A percentile compares a stretch with the other conserved stretches of the same genome.
Conservation (phyloP, 2,888 invertebrate species). For the Mythimna loreyi region DNA sequence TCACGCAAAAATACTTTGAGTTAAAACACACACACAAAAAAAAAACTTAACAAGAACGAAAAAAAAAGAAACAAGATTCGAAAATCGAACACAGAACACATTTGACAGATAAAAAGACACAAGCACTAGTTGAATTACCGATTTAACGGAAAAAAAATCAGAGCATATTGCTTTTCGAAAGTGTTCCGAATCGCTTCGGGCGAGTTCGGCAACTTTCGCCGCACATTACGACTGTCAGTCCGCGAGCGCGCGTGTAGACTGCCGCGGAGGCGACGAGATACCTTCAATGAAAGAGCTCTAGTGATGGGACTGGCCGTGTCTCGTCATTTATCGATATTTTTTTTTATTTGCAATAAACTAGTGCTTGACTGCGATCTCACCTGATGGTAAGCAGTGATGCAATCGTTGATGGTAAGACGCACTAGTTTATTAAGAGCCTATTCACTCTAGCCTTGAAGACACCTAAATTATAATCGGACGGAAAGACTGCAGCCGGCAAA, state of each 20-base stretch:
- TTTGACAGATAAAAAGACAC: background rate
- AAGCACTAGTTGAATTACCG: slow-evolving; percentile 33
- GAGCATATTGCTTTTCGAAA: slow-evolving; percentile 68
- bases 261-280: slow-evolving; percentile 62
- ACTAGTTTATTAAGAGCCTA: too few species aligned
- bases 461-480: too few species aligned
- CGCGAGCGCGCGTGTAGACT: slow-evolving; percentile 60
- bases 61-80: slow-evolving; percentile 23
- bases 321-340: slow-evolving; percentile 32
- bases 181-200: slow-evolving; percentile 57
- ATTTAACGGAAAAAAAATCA: slow-evolving; percentile 54
- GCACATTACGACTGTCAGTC: slow-evolving; percentile 46
- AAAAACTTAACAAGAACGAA: slow-evolving; percentile 13
- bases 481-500: too few species aligned
- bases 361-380: too few species aligned
- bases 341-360: too few species aligned
- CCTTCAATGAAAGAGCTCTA: slow-evolving; percentile 62
- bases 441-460: too few species aligned
- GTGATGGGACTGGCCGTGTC: slow-evolving; percentile 54
- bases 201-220: slow-evolving; percentile 61
- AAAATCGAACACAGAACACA: slow-evolving; percentile 57
- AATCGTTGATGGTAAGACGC: too few species aligned
- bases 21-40: slow-evolving; percentile 13
- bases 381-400: too few species aligned
- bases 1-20: background rate